Evolutionary conservation across 35 echinoderm and acorn worm species (phyloP), one percentile per base, ranked within the genome.

Genomic region (Lytechinus variegatus): DNA sequence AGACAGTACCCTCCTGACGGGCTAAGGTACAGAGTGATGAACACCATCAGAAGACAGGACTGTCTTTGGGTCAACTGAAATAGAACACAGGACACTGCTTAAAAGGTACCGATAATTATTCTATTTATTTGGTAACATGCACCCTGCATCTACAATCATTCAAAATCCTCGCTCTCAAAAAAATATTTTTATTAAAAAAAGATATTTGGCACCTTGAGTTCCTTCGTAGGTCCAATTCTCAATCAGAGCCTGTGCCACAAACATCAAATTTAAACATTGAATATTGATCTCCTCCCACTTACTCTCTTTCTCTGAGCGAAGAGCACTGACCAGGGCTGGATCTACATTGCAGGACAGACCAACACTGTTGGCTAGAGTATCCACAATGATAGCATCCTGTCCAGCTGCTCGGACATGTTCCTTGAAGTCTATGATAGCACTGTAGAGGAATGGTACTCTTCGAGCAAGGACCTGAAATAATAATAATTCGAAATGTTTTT

Each of bases 41-140:
- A 99, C 5, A 98, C 98, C 96, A 99, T 99, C 28, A 99, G 92
- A 6, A 99, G 97, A 95, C 98, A 99, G 16, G 97, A 98, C 98
- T 92, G 97, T 87, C 13, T 98, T 95, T 19, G 96, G 95, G 94
- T 98, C 96, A 87, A 98, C 98, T 99, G 55, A 8, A 89, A 16
- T 10, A 13, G 9, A 27, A 89, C 3, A 44, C 33, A 28, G 7
- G 28, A 44, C 28, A 28, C 14, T 19, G 16, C 33, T 2, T 44
- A 44, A 44, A 44, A 44, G 33, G 33, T 44, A 44, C 33, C 2
- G 33, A 44, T 56, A 56, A 9, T 56, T 56, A 8, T 56, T 56
- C 11, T 56, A 8, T 4, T 56, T 4, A 56, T 56, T 9, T 56
- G 8, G 55, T 11, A 56, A 56, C 55, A 56, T 56, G 55, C 55